Conservation (phyloP, 2,113 vertebrate genomes). For the Burhinus bistriatus region DNA sequence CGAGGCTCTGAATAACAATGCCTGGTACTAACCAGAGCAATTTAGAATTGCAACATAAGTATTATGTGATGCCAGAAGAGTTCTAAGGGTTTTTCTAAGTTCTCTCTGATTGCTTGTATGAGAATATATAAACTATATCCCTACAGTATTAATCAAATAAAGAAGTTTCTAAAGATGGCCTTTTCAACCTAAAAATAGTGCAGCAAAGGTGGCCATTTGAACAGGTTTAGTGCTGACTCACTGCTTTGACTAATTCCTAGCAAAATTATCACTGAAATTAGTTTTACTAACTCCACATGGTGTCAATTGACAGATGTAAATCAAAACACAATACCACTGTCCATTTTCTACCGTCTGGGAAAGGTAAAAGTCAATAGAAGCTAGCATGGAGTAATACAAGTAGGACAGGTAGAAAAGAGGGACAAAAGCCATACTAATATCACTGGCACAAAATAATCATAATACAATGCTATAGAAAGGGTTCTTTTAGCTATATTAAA, state of each 20-base stretch:
- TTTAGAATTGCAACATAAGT: not conserved
- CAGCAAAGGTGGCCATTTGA: not conserved
- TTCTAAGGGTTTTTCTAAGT: not conserved
- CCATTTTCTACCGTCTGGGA: not conserved
- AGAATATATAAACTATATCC: not conserved
- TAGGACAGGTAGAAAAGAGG: not conserved
- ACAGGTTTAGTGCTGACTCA: not conserved
- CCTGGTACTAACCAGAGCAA: not conserved
- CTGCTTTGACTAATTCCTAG: not conserved
- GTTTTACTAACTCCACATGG: not conserved
- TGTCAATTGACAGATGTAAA: not conserved
- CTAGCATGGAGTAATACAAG: not conserved
- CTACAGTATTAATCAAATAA: not conserved
- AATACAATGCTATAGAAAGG: not conserved
- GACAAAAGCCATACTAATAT: not conserved
- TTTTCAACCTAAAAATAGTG: not conserved
- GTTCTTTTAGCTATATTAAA: accelerated
- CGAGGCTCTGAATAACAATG: not conserved
- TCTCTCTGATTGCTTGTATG: not conserved
- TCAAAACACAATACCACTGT: not conserved
- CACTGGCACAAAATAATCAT: not conserved
- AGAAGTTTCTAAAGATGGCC: not conserved
- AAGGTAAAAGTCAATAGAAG: not conserved
- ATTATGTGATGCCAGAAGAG: not conserved
- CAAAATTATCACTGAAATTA: not conserved